phyloP scores from a whole-genome alignment of 2,113 vertebrate genomes.

The Athene cunicularia region DNA sequence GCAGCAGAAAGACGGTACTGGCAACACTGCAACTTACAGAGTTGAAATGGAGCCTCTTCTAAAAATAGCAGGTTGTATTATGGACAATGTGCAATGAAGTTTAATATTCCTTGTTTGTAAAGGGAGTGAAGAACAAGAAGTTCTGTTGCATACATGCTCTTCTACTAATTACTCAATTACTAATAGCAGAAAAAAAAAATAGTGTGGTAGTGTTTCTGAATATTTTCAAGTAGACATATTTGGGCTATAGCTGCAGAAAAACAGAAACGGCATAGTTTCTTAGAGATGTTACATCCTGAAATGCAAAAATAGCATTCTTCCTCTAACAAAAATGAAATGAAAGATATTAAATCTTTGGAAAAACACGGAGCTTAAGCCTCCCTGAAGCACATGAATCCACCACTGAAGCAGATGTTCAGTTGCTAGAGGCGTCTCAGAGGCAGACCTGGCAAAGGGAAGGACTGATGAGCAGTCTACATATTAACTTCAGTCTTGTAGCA shows the following conservation, averaged over 20 bases:
- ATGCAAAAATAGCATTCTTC: not conserved
- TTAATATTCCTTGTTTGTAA: not conserved
- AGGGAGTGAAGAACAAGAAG: not conserved
- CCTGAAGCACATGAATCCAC: not conserved
- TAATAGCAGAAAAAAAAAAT: not conserved
- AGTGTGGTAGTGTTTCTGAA: not conserved
- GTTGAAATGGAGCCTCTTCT: not conserved
- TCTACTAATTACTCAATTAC: not conserved
- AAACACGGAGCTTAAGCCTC: not conserved
- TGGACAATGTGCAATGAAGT: not conserved
- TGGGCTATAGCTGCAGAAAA: not conserved
- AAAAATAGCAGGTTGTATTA: not conserved
- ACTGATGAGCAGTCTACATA: not conserved
- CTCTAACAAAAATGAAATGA: not conserved
- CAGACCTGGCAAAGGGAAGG: not conserved
- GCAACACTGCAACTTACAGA: not conserved
- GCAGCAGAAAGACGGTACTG: not conserved
- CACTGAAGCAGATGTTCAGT: not conserved
- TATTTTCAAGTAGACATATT: not conserved
- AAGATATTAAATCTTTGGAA: not conserved
- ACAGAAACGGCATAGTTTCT: not conserved
- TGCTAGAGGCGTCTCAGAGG: not conserved
- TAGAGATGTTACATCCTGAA: not conserved
- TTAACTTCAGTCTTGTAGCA: not conserved
- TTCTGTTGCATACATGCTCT: not conserved